Evolutionary conservation across 2,888 invertebrate species (phyloP), one percentile per base, ranked within the genome.

Genomic region (Dione vanillae): DNA sequence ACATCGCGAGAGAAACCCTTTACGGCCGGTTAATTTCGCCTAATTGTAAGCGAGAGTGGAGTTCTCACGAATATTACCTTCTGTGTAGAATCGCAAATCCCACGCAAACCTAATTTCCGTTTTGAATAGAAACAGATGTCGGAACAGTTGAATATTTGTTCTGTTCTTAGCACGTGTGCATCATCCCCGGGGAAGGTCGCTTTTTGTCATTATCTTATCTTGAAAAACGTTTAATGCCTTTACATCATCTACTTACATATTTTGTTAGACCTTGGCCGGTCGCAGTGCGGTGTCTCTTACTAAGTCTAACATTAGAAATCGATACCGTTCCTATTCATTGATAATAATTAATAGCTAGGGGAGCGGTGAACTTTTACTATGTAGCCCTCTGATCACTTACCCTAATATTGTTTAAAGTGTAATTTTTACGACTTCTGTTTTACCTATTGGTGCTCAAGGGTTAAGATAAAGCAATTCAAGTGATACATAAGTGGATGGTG

Each of bases 61-160:
- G 86, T 92, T 93, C 92, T 92, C 92, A 93, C 92, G 92, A 90
- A 88, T 90, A 88, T 89, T 89, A 87, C 87, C 85, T 78, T 85
- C 84, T 87, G 86, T 84, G 75, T 83, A 79, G 84, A 81, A 82
- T 88, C 81, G 89, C 89, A 86, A 87, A 88, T 91, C 92, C 87
- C 92, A 91, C 91, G 90, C 87, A 80, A 82, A 82, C 83, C 84
- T 83, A 83, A 84, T 89, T 83, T 88, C 86, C 85, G 84, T 83
- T 83, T 79, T 69, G 80, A 75, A 83, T 85, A 83, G 83, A 82
- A 82, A 83, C 89, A 91, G 88, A 86, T 91, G 89, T 83, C 76
- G 69, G 78, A 82, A 78, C 78, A 74, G 82, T 81, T 80, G 80
- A 87, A 88, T 87, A 84, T 89, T 88, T 86, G 86, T 80, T 74